Evolutionary conservation across 30 jellyfish, hydroid and myxozoan species (phyloP), one percentile per base, ranked within the genome.

Genomic region (Aurelia sp.): DNA sequence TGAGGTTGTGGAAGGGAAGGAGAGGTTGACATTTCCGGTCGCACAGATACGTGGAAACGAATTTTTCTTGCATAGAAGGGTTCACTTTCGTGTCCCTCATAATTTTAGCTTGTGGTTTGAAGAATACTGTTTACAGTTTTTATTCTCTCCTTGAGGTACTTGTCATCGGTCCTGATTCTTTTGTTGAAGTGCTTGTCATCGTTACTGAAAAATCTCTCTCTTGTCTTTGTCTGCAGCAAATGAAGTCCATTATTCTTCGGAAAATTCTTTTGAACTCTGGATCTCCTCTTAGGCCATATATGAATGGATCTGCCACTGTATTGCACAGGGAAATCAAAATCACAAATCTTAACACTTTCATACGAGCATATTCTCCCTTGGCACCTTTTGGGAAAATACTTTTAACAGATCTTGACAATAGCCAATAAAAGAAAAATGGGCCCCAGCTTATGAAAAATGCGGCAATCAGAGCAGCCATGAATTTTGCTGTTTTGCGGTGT

Each of bases 221-320:
- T 33, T 18, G 67, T 5, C 69, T 18, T 33, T 72, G n/a, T 16
- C 38, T 72, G 84, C 47, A 67, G 79, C 63, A 67, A 44, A 67
- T 30, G 59, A 21, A 67, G 21, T 35, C 53, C 27, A 19, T 18
- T 35, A 12, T 30, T 20, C 2, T 67, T 11, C 12, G 17, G 6
- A 30, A 22, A 18, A 19, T 30, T 21, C 41, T 16, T 73, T 73
- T 73, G 38, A 73, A 30, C 40, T 73, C 68, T 40, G 21, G 33
- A 18, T 38, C 67, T 72, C 44, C 40, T 72, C 67, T 38, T 0
- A 40, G 22, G 40, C 65, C 64, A 44, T 72, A 72, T 20, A 72
- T 44, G 84, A 72, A 21, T 4, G 84, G 84, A 48, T 72, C 67
- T n/a, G 60, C 67, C 67, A 72, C 67, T 18, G 84, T 27, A 48